Percentiles rank a stretch among this genome's conserved stretches.
phyloP scores from a whole-genome alignment of 2,888 invertebrate species.

The Rotaria magnacalcarata region DNA sequence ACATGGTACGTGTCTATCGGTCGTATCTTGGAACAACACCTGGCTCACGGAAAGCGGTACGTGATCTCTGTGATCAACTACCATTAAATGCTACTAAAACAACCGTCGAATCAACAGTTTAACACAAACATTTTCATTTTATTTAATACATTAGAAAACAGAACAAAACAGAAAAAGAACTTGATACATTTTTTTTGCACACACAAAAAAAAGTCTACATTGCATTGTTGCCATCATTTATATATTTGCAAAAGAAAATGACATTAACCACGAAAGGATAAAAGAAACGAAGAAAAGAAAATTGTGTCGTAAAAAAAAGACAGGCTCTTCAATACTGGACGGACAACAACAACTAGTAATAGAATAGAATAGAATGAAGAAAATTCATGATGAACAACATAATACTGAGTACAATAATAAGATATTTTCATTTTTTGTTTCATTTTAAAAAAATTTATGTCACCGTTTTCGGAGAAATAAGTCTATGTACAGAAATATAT shows the following conservation, averaged over 20 bases:
- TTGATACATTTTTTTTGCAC: background rate
- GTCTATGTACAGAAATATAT: background rate
- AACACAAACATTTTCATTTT: background rate
- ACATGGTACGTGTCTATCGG: constrained; percentile 55
- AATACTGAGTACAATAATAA: constrained; percentile 23
- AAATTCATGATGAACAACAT: constrained; percentile 1
- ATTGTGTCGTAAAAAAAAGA: background rate
- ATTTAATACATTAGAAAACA: background rate
- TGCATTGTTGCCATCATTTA: background rate
- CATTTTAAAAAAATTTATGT: background rate
- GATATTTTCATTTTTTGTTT: background rate
- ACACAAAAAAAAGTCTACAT: background rate
- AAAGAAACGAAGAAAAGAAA: background rate
- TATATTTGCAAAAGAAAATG: background rate
- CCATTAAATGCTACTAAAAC: background rate
- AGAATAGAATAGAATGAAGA: background rate
- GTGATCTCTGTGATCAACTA: constrained; percentile 48
- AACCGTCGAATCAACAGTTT: background rate
- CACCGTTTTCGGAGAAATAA: background rate
- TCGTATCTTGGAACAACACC: constrained; percentile 59
- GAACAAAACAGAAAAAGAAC: background rate
- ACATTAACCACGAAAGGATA: background rate
- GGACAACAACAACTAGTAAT: background rate
- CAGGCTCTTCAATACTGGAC: background rate
- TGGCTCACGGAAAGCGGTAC: constrained; percentile 55